Base-by-base conservation (phyloP, 2,113 vertebrate genomes). In the Halichoerus grypus region DNA sequence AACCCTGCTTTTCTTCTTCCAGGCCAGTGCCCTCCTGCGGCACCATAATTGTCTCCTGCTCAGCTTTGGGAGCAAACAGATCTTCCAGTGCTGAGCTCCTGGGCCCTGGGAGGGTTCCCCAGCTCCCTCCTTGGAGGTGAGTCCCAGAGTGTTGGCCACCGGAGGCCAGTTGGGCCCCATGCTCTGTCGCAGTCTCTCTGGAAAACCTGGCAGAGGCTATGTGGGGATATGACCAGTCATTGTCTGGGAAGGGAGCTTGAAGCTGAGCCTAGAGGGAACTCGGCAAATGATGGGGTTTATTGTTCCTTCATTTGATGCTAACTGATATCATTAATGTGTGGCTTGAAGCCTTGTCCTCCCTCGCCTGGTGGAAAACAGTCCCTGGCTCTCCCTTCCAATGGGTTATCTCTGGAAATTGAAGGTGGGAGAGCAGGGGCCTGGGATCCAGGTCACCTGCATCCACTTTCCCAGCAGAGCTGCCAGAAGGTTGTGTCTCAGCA, bases 191-290 rank as follows among this genome's bases (percentile, higher is more conserved):
- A 1, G 26, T 96, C 87, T 93, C 79, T 87, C 93, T 69, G 86
- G 97, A 97, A 94, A 96, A 76, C 21, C 92, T 88, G 94, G 94
- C 95, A 67, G 89, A n/a, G 31, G 61, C 63, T 55, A 7, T 33
- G 26, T 57, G 74, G 61, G 74, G 94, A 79, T 61, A 42, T 88
- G 95, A 80, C 76, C 71, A 91, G 95, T 87, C 94, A 95, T 98
- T 98, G 95, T 97, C 96, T 97, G 57, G 87, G 88, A 97, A 84
- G n/a, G 69, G 28, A 65, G 76, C 57, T 71, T 63, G 92, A 98
- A 74, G 69, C 71, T 49, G 84, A 93, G 84, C 88, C 87, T 93
- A 79, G 57, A 80, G 94, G 81, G 76, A 95, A 59, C 61, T 63
- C 13, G 0, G 65, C 96, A 91, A 76, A 94, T 88, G 94, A 94